A percentile compares a stretch with the other conserved stretches of the same genome.
Evolutionary conservation across 1,140 invertebrate genomes (phyloP).

Genomic region (Penaeus vannamei): DNA sequence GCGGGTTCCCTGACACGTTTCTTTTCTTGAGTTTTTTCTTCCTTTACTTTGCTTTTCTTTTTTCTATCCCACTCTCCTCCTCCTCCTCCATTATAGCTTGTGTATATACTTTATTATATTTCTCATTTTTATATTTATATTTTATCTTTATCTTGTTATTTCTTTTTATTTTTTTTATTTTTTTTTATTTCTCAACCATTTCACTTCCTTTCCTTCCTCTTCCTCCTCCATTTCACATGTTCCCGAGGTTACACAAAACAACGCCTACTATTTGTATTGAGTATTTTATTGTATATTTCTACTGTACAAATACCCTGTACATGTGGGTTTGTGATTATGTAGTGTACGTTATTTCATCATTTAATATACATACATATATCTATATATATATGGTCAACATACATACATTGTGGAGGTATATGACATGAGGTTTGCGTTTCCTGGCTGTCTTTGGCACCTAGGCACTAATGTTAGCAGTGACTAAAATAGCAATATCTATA

Average conservation of each 20-base stretch:
- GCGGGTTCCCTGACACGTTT: too few relatives aligned
- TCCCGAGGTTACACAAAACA: slow-evolving; percentile 37
- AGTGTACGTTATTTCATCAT: slow-evolving; percentile 53
- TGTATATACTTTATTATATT: too few relatives aligned
- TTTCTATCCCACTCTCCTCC: too few relatives aligned
- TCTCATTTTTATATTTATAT: too few relatives aligned
- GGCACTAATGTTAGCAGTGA: slow-evolving; percentile 64
- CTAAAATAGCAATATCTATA: slow-evolving; percentile 62
- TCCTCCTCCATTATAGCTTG: too few relatives aligned
- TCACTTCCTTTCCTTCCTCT: neutral
- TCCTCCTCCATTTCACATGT: slow-evolving; percentile 2
- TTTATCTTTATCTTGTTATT: too few relatives aligned
- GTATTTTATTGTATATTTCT: slow-evolving; percentile 67
- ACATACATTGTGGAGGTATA: slow-evolving; percentile 65
- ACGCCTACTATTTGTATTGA: slow-evolving; percentile 47
- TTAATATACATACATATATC: slow-evolving; percentile 66
- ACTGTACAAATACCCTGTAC: slow-evolving; percentile 69
- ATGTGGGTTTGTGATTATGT: slow-evolving; percentile 65
- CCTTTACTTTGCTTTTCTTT: too few relatives aligned
- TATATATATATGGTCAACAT: slow-evolving; percentile 64
- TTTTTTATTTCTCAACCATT: too few relatives aligned
- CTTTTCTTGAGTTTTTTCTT: too few relatives aligned
- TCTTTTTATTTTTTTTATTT: too few relatives aligned
- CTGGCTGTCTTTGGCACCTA: slow-evolving; percentile 66
- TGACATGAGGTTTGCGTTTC: slow-evolving; percentile 66